Evolutionary conservation across 2,113 vertebrate species (phyloP).

Genomic region (Zosterops japonicus): DNA sequence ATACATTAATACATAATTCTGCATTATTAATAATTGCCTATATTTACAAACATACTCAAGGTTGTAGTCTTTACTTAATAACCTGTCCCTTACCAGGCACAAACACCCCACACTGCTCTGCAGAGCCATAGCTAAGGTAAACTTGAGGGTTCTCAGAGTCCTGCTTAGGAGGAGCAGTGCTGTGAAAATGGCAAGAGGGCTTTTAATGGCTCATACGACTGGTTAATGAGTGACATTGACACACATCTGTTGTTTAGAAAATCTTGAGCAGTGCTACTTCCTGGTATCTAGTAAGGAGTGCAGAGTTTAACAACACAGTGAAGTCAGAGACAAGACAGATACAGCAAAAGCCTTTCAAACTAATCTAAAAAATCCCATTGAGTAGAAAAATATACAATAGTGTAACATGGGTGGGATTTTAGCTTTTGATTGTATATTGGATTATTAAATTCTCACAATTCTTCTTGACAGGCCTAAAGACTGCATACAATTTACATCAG

Average conservation of each 20-base stretch:
- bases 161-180: neutral
- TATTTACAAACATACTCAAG: neutral
- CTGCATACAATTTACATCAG: neutral
- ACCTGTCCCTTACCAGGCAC: neutral
- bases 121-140: neutral
- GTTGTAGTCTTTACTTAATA: neutral
- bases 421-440: neutral
- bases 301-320: neutral
- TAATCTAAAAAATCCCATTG: neutral
- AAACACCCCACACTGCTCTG: neutral
- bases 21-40: neutral
- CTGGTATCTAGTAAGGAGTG: neutral
- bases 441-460: neutral
- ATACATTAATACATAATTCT: neutral
- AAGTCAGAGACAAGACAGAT: neutral
- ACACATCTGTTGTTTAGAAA: neutral
- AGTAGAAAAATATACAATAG: neutral
- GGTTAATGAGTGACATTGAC: conserved; percentile 48
- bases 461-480: neutral
- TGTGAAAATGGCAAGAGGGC: neutral
- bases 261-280: neutral
- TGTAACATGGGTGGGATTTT: accelerated
- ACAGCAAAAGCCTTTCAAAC: neutral
- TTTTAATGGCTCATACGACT: neutral
- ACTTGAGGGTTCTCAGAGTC: neutral